phyloP scores from a whole-genome alignment of 1,140 invertebrate genomes.

The Drosophila ironensis region DNA sequence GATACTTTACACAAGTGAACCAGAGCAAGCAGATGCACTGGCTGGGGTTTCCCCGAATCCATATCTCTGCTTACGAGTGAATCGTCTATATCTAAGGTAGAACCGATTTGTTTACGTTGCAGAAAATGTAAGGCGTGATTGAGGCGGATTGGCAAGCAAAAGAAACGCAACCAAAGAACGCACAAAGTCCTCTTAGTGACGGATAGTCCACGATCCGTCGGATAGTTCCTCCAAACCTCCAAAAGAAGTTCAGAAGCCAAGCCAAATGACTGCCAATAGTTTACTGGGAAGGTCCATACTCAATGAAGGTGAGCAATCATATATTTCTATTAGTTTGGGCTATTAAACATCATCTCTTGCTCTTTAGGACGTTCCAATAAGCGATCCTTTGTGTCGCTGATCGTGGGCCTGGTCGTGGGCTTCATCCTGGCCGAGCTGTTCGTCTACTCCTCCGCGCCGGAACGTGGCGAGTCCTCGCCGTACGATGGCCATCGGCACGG shows the following conservation, averaged over 20 bases:
- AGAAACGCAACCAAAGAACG: slow-evolving; percentile 61
- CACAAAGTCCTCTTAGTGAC: slow-evolving; percentile 1
- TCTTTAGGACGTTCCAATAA: slow-evolving; percentile 70
- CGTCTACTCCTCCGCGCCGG: slow-evolving; percentile 62
- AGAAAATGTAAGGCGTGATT: slow-evolving; percentile 57
- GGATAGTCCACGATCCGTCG: neutral
- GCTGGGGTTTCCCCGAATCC: neutral
- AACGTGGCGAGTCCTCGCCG: slow-evolving; percentile 46
- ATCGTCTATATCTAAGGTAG: neutral
- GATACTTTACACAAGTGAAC: slow-evolving; percentile 33
- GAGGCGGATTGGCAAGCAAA: slow-evolving; percentile 4
- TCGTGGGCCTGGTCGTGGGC: slow-evolving; percentile 73
- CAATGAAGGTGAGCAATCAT: slow-evolving; percentile 69
- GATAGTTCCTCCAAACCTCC: slow-evolving; percentile 4
- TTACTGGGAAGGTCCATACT: slow-evolving; percentile 64
- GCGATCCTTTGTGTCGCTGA: slow-evolving; percentile 68
- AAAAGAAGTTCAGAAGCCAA: slow-evolving; percentile 1
- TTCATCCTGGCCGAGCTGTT: slow-evolving; percentile 77
- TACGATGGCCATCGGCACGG: slow-evolving; percentile 71
- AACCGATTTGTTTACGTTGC: slow-evolving; percentile 12
- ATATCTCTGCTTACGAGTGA: neutral
- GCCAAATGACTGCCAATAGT: slow-evolving; percentile 74
- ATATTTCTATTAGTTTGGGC: neutral
- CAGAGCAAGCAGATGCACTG: slow-evolving; percentile 2
- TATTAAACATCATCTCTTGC: neutral